Percentiles rank a stretch among this genome's conserved stretches.
Conservation (phyloP, 2,113 vertebrate species). For the Agapornis roseicollis region DNA sequence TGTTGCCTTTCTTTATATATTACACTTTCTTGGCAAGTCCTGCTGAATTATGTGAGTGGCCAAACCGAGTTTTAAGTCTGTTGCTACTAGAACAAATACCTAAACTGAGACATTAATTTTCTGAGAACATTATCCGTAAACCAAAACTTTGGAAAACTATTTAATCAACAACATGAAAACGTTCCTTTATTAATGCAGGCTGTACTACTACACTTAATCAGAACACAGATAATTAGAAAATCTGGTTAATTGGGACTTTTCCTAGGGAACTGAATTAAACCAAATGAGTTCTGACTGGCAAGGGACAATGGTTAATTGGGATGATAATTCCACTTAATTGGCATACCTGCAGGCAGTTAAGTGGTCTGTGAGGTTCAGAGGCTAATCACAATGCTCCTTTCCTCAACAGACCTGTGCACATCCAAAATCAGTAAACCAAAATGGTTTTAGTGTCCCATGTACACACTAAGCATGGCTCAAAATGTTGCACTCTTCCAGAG, state of each 20-base stretch:
- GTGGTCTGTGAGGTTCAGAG: slow-evolving; percentile 19
- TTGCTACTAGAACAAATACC: background rate
- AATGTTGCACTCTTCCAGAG: background rate
- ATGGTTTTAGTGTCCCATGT: background rate
- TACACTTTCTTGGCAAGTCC: background rate
- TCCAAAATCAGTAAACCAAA: background rate
- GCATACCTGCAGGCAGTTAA: slow-evolving; percentile 54
- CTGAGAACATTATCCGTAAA: background rate
- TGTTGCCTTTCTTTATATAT: background rate
- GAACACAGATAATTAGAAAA: slow-evolving; percentile 56
- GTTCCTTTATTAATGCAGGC: background rate
- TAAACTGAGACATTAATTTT: background rate
- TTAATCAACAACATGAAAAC: background rate
- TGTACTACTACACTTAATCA: slow-evolving; percentile 46
- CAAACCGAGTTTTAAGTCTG: background rate
- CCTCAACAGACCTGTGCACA: background rate
- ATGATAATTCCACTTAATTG: slow-evolving; percentile 71
- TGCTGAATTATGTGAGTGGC: background rate
- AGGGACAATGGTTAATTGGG: slow-evolving; percentile 68
- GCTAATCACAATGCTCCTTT: background rate
- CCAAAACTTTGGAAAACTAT: background rate
- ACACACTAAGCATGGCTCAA: background rate
- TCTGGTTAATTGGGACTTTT: slow-evolving; percentile 61
- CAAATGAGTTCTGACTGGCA: slow-evolving; percentile 70
- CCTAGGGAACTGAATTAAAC: slow-evolving; percentile 56